Evolutionary conservation across 2,797 vertebrate genomes (phyloP).

Genomic region (Toxotes lorentzi): DNA sequence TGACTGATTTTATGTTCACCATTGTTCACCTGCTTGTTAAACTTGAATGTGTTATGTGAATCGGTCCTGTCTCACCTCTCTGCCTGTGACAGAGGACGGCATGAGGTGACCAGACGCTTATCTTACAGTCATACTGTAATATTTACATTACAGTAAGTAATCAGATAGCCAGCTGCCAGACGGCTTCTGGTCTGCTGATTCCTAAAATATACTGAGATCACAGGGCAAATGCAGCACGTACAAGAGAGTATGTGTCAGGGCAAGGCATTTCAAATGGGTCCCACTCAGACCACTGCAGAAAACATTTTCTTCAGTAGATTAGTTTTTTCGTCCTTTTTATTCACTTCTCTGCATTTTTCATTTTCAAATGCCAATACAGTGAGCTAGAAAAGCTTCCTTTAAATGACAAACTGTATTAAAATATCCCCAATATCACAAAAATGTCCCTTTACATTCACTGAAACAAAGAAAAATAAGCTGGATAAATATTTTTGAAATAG

Average conservation of each 20-base stretch:
- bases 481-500: background rate
- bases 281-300: background rate
- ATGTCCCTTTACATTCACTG: background rate
- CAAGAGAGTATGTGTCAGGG: background rate
- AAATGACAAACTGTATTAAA: background rate
- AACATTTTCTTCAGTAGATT: background rate
- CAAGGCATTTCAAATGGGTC: background rate
- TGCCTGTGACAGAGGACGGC: background rate
- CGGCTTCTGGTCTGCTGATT: background rate
- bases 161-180: conserved; percentile 22
- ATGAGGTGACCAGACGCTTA: conserved; percentile 4
- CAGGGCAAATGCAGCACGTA: background rate
- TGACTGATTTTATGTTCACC: too few species aligned
- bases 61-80: background rate
- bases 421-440: background rate
- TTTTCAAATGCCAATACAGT: too few species aligned
- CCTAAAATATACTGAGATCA: conserved; percentile 3
- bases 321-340: background rate
- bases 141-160: conserved; percentile 27
- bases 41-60: too few species aligned
- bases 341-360: too few species aligned
- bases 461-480: background rate
- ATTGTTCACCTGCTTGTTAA: too few species aligned
- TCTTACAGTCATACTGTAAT: background rate
- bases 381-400: background rate